A percentile compares a stretch with the other conserved stretches of the same genome.
Evolutionary conservation across 2,888 invertebrate genomes (phyloP).

Genomic region (Carcina quercana): DNA sequence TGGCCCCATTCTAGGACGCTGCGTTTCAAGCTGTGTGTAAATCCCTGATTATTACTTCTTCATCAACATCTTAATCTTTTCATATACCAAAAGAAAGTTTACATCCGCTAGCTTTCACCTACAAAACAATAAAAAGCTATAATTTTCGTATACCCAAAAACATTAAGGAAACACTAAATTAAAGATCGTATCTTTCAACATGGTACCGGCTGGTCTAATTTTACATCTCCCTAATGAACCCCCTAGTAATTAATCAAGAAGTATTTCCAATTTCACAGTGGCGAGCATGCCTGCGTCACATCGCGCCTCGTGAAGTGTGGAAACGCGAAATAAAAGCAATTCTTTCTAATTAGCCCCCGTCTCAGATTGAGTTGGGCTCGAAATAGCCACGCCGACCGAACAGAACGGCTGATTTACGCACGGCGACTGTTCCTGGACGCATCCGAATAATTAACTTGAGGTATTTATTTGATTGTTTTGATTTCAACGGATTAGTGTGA

Average conservation of each 20-base stretch:
- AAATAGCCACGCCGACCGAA: conserved; percentile 51
- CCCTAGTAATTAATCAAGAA: conserved; percentile 43
- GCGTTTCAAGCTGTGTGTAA: too few species aligned
- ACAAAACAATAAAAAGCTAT: too few species aligned
- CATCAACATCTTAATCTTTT: too few species aligned
- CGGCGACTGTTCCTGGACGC: conserved; percentile 57
- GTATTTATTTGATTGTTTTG: conserved; percentile 70
- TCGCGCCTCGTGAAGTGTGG: conserved; percentile 52
- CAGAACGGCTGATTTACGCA: conserved; percentile 59
- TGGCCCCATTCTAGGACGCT: too few species aligned
- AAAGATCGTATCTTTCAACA: not conserved
- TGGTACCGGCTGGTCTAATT: conserved; percentile 10
- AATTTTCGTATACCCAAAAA: too few species aligned
- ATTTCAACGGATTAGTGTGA: conserved; percentile 53
- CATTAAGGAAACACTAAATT: conserved; percentile 5
- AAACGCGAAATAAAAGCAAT: conserved; percentile 72
- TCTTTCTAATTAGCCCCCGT: conserved; percentile 68
- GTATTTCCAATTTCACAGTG: conserved; percentile 45
- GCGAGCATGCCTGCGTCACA: conserved; percentile 44
- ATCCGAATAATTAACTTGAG: conserved; percentile 61
- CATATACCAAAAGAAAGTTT: too few species aligned
- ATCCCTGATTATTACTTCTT: too few species aligned
- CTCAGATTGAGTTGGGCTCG: conserved; percentile 46
- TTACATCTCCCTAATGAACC: conserved; percentile 34
- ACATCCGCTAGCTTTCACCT: too few species aligned